These are phyloP conservation scores for Diprion similis DNA, from an alignment of 1,140 invertebrate genomes.

Conservation along the genomic window DNA sequence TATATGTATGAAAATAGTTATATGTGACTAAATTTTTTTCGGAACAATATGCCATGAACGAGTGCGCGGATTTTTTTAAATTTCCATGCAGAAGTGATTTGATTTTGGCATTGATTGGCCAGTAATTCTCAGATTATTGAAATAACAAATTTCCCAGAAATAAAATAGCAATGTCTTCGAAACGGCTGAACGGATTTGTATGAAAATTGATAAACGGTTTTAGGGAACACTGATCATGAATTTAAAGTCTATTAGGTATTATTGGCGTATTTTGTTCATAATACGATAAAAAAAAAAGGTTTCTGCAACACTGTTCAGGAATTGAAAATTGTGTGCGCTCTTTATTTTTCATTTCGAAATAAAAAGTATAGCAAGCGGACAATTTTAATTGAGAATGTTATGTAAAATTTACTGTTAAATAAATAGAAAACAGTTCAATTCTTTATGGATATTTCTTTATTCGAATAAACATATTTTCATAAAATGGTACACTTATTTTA, in stretches of 20 bases:
- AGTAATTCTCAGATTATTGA: background rate
- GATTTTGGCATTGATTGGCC: slow-evolving; percentile 1
- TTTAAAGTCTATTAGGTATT: background rate
- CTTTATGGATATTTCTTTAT: background rate
- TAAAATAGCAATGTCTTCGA: background rate
- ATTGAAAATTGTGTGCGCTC: slow-evolving; percentile 3
- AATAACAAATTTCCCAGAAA: background rate
- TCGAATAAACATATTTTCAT: background rate
- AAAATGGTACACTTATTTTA: background rate
- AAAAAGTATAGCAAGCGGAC: background rate
- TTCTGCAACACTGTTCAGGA: background rate
- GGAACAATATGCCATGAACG: slow-evolving; percentile 1
- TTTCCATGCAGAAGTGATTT: background rate
- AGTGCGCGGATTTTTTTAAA: background rate
- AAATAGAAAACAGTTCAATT: slow-evolving; percentile 4
- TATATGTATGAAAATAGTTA: background rate
- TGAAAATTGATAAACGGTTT: too few species aligned
- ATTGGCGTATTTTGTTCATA: slow-evolving; percentile 1
- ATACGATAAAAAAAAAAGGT: background rate
- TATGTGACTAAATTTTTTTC: background rate
- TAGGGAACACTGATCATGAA: too few species aligned
- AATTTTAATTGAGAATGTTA: slow-evolving; percentile 3
- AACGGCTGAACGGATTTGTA: background rate
- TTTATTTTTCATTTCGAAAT: background rate
- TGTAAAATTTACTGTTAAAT: background rate